A percentile compares a stretch with the other conserved stretches of the same genome.
Evolutionary conservation across 2,113 vertebrate species (phyloP).

Genomic region (Ceratotherium simum): DNA sequence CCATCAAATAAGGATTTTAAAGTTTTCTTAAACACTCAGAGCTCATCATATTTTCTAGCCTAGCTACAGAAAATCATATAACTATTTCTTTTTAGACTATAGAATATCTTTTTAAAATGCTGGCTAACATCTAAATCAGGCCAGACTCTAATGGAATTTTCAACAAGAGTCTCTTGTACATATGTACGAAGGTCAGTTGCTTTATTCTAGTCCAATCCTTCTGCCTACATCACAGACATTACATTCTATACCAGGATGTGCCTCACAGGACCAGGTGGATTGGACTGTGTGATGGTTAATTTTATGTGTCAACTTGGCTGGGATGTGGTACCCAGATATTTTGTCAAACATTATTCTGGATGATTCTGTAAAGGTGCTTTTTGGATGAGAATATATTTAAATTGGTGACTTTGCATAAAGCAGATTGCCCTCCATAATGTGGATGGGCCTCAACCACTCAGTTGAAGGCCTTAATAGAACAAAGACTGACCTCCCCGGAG

Average conservation of each 20-base stretch:
- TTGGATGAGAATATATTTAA: slow-evolving; percentile 9
- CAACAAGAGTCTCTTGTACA: not conserved
- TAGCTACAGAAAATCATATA: not conserved
- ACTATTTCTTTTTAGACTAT: not conserved
- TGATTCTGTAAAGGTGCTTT: not conserved
- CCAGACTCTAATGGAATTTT: not conserved
- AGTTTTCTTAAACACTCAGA: slow-evolving; percentile 52
- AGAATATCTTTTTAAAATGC: slow-evolving; percentile 7
- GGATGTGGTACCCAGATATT: not conserved
- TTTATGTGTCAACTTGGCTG: not conserved
- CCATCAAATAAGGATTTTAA: slow-evolving; percentile 36
- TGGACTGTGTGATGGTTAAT: not conserved
- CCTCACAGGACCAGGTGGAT: not conserved
- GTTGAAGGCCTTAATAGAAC: not conserved
- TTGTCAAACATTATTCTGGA: not conserved
- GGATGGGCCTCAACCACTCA: not conserved
- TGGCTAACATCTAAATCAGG: not conserved
- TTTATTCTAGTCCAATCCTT: not conserved
- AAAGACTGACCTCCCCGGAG: not conserved
- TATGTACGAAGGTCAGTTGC: not conserved
- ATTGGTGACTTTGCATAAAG: not conserved
- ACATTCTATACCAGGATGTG: not conserved
- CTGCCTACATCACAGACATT: not conserved
- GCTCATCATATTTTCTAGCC: not conserved
- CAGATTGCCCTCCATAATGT: not conserved